Evolutionary conservation across 2,113 vertebrate genomes (phyloP).

Genomic region (Sialia sialis): DNA sequence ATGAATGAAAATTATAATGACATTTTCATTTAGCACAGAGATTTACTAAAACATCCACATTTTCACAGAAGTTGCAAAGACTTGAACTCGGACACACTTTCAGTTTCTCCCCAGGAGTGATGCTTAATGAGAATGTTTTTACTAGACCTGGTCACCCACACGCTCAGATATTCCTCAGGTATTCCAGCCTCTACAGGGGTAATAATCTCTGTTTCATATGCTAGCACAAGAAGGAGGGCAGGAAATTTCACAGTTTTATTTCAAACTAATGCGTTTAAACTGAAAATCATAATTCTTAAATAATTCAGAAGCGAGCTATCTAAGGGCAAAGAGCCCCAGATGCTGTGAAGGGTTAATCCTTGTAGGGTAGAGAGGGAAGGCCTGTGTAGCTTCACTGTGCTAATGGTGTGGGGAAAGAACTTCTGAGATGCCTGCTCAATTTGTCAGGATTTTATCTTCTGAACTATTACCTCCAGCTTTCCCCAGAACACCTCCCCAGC

Average conservation of each 20-base stretch:
- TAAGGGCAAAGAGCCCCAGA: not conserved
- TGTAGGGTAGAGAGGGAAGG: not conserved
- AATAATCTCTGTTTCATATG: not conserved
- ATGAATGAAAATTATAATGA: not conserved
- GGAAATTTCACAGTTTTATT: not conserved
- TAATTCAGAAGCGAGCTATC: not conserved
- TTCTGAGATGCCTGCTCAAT: constrained; percentile 1
- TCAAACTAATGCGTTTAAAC: not conserved
- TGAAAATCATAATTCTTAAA: not conserved
- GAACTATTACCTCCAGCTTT: not conserved
- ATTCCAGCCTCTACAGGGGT: not conserved
- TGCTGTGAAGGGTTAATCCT: not conserved
- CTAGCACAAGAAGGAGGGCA: not conserved
- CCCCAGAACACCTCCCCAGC: not conserved
- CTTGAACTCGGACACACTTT: not conserved
- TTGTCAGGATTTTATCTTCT: constrained; percentile 18
- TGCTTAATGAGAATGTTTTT: not conserved
- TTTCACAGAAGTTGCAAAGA: not conserved
- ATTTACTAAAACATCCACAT: not conserved
- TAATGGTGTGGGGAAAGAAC: not conserved
- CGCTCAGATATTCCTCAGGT: not conserved
- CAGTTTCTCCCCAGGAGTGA: not conserved
- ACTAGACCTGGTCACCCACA: not conserved
- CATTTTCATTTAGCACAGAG: not conserved
- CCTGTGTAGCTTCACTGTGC: not conserved